Percentiles rank a stretch among this genome's conserved stretches.
Conservation (phyloP, 2,888 invertebrate genomes). For the Laspeyria flexula region DNA sequence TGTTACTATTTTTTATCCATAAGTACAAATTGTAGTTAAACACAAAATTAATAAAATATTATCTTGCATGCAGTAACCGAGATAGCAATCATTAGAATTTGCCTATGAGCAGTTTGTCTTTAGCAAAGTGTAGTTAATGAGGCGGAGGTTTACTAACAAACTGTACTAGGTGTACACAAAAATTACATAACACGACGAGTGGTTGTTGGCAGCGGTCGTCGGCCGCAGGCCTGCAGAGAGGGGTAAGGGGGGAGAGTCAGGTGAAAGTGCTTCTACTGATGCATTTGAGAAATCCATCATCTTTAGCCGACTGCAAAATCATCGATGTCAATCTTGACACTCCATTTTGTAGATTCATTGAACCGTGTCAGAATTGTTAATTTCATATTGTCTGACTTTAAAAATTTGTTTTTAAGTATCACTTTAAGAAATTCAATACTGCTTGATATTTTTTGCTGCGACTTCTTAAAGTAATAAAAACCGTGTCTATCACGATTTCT, state of each 20-base stretch:
- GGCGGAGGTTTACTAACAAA: conserved; percentile 50
- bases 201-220: conserved; percentile 40
- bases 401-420: background rate
- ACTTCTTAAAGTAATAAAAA: no score
- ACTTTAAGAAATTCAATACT: no score
- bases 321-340: conserved; percentile 56
- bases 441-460: no score
- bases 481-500: no score
- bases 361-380: background rate
- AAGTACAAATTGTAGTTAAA: no score
- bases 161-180: conserved; percentile 42
- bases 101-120: conserved; percentile 46
- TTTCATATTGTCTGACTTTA: background rate
- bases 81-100: conserved; percentile 33
- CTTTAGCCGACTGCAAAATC: conserved; percentile 58
- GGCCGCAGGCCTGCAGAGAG: conserved; percentile 6
- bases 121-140: conserved; percentile 52
- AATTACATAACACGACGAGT: conserved; percentile 52
- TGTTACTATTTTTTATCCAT: no score
- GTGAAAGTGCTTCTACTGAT: conserved; percentile 72
- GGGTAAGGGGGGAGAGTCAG: conserved; percentile 22
- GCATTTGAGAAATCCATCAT: conserved; percentile 70
- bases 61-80: conserved; percentile 17
- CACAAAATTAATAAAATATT: no score
- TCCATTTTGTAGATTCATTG: conserved; percentile 41